Evolutionary conservation across 1,140 invertebrate genomes (phyloP).

Genomic region (Campoletis sonorensis): DNA sequence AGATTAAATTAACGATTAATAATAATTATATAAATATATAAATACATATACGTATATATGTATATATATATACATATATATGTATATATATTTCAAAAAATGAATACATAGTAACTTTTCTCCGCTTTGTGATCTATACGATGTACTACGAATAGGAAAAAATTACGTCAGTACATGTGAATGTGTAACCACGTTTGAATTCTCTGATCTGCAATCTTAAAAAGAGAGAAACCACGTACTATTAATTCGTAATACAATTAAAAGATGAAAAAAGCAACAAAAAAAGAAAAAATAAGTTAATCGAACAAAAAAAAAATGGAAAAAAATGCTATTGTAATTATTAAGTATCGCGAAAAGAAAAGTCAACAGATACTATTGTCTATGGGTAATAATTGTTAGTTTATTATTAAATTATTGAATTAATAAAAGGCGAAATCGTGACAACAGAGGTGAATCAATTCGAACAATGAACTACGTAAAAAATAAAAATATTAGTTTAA

Average conservation of each 20-base stretch:
- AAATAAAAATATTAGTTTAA: slow-evolving; percentile 30
- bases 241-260: slow-evolving; percentile 12
- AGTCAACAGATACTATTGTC: slow-evolving; percentile 67
- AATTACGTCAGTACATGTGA: slow-evolving; percentile 53
- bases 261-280: not conserved
- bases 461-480: slow-evolving; percentile 41
- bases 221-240: slow-evolving; percentile 17
- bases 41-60: slow-evolving; percentile 38
- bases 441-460: slow-evolving; percentile 9
- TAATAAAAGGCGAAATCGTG: not conserved
- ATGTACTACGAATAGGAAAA: slow-evolving; percentile 40
- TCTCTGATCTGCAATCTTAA: slow-evolving; percentile 41
- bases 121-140: slow-evolving; percentile 57
- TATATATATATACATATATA: slow-evolving; percentile 33
- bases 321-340: slow-evolving; percentile 50
- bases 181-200: slow-evolving; percentile 48
- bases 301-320: slow-evolving; percentile 22
- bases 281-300: slow-evolving; percentile 35
- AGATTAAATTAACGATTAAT: slow-evolving; percentile 50
- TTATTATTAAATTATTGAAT: slow-evolving; percentile 55
- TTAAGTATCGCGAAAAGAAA: slow-evolving; percentile 65
- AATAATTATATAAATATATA: slow-evolving; percentile 42
- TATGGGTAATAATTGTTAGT: slow-evolving; percentile 65
- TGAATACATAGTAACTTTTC: slow-evolving; percentile 51
- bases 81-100: too few species aligned